Conservation (phyloP, 2,888 invertebrate species). For the Aleiodes testaceus region DNA sequence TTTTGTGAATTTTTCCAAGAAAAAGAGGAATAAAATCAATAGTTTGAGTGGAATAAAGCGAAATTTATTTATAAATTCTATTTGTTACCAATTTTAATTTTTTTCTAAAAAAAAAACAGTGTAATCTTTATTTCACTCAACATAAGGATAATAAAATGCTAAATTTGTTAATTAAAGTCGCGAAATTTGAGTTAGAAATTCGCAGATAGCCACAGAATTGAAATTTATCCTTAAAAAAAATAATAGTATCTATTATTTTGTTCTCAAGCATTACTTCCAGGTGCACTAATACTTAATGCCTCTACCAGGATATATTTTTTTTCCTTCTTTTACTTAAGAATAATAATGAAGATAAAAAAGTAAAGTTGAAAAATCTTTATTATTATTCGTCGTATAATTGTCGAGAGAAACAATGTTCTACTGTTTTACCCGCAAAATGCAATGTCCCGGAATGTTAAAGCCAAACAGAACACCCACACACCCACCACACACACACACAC, state of each 20-base stretch:
- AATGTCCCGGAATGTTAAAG: slow-evolving; percentile 33
- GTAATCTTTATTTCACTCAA: too few species aligned
- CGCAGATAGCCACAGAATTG: slow-evolving; percentile 18
- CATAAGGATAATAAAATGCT: too few species aligned
- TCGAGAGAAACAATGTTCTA: slow-evolving; percentile 20
- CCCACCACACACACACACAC: too few species aligned
- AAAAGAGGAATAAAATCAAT: slow-evolving; percentile 8
- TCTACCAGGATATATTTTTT: slow-evolving; percentile 8
- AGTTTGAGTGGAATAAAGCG: slow-evolving; percentile 44
- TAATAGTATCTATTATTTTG: slow-evolving; percentile 8
- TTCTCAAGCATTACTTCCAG: slow-evolving; percentile 26
- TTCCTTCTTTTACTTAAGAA: not conserved
- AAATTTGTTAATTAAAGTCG: not conserved
- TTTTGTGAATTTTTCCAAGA: too few species aligned
- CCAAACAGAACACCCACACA: not conserved
- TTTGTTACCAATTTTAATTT: slow-evolving; percentile 8
- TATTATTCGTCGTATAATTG: not conserved
- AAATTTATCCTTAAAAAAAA: slow-evolving; percentile 19
- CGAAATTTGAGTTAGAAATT: slow-evolving; percentile 25
- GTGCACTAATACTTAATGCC: slow-evolving; percentile 26
- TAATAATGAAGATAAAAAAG: not conserved
- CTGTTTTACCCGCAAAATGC: slow-evolving; percentile 26
- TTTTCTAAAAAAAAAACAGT: slow-evolving; percentile 32
- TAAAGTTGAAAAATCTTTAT: slow-evolving; percentile 5
- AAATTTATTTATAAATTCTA: not conserved